phyloP scores from a whole-genome alignment of 2,888 invertebrate species.

The Heteromurus nitidus region DNA sequence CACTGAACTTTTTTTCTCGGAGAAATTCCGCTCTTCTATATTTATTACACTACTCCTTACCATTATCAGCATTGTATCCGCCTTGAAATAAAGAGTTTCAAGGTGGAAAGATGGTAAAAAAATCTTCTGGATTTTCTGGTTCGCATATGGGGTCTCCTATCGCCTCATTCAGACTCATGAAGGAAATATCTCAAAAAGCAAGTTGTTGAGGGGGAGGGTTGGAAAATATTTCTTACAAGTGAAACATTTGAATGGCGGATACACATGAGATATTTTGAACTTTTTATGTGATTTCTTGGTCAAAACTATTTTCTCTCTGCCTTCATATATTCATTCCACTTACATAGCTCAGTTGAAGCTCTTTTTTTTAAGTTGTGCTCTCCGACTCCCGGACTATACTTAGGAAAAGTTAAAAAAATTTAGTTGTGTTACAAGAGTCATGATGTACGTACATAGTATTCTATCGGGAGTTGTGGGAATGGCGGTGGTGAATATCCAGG shows the following conservation, averaged over 20 bases:
- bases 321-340: neutral
- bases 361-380: no score
- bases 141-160: neutral
- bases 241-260: constrained; percentile 21
- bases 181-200: neutral
- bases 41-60: constrained; percentile 16
- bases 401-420: no score
- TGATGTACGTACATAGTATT: neutral
- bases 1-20: constrained; percentile 10
- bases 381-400: no score
- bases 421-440: no score
- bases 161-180: no score
- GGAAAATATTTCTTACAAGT: constrained; percentile 5
- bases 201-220: constrained; percentile 18
- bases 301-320: constrained; percentile 7
- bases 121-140: constrained; percentile 15
- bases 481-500: no score
- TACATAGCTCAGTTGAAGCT: no score
- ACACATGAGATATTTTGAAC: constrained; percentile 41
- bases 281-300: constrained; percentile 46
- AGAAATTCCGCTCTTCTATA: neutral
- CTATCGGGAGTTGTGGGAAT: no score
- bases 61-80: constrained; percentile 15
- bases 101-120: neutral
- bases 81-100: constrained; percentile 18